Evolutionary conservation across 2,888 invertebrate species (phyloP).

Genomic region (Chouioia cunea): DNA sequence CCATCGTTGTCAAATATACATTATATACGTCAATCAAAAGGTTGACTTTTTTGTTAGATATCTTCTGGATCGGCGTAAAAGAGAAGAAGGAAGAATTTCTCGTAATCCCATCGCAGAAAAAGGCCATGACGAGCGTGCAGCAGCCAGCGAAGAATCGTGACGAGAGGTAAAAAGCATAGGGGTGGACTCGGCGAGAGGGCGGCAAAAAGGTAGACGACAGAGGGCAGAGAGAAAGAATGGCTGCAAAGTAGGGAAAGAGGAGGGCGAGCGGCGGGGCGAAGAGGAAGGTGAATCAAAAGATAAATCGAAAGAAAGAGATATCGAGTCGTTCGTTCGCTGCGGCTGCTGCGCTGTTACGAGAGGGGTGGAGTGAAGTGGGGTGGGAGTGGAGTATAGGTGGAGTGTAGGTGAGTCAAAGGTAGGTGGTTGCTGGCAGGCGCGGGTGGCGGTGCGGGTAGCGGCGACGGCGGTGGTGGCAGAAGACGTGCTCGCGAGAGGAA

Average conservation of each 20-base stretch:
- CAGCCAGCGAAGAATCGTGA: background rate
- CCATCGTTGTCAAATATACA: no score
- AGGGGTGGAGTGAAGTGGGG: conserved; percentile 32
- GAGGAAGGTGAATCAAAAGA: conserved; percentile 49
- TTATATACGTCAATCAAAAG: no score
- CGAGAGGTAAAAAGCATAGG: conserved; percentile 31
- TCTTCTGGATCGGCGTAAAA: no score
- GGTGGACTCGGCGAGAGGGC: conserved; percentile 48
- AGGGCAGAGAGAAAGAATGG: conserved; percentile 40
- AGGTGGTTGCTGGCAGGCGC: conserved; percentile 20
- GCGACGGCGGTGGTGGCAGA: conserved; percentile 32
- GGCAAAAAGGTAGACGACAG: conserved; percentile 46
- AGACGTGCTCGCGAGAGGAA: conserved; percentile 50
- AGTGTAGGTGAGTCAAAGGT: conserved; percentile 48
- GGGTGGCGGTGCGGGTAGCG: no score
- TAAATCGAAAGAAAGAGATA: conserved; percentile 50
- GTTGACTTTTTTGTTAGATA: no score
- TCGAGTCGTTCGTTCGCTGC: conserved; percentile 43
- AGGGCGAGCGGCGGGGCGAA: conserved; percentile 48
- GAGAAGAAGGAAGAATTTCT: background rate
- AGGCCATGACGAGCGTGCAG: background rate
- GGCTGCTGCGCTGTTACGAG: conserved; percentile 11
- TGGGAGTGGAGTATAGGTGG: conserved; percentile 19
- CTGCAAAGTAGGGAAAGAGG: conserved; percentile 35
- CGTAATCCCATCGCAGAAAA: background rate